These are phyloP conservation scores for Dryobotodes eremita DNA, from an alignment of 2,888 invertebrate genomes.

Conservation along the genomic window DNA sequence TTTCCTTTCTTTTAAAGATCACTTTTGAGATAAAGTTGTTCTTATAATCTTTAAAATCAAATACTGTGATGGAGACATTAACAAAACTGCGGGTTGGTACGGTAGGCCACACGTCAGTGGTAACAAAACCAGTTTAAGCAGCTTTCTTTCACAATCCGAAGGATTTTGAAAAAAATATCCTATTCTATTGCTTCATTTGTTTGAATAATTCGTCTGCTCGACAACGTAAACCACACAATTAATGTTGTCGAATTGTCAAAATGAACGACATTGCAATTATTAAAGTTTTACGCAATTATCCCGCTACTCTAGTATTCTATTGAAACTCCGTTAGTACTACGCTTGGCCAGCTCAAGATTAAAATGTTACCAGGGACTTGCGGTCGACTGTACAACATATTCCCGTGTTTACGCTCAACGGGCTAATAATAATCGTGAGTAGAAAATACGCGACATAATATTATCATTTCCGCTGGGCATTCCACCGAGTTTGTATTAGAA, in stretches of 20 bases:
- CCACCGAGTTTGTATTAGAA: constrained; percentile 36
- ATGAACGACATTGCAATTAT: no score
- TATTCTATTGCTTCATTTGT: not conserved
- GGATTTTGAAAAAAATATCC: not conserved
- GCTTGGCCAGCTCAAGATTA: not conserved
- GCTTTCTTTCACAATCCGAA: not conserved
- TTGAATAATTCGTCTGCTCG: not conserved
- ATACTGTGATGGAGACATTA: not conserved
- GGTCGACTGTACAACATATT: not conserved
- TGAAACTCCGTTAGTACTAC: not conserved
- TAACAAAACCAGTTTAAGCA: not conserved
- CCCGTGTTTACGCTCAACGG: constrained; percentile 15
- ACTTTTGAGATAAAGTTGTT: not conserved
- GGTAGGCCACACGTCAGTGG: not conserved
- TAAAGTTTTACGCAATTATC: no score
- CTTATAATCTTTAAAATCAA: not conserved
- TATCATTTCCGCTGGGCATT: constrained; percentile 51
- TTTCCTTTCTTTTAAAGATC: not conserved
- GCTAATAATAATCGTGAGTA: constrained; percentile 51
- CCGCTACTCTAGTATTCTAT: not conserved
- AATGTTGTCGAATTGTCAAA: not conserved
- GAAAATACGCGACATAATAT: constrained; percentile 52
- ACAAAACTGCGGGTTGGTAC: not conserved
- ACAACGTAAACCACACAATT: not conserved
- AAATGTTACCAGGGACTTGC: no score